Base-by-base conservation (phyloP, 2,113 vertebrate genomes). In the Lophius piscatorius region DNA sequence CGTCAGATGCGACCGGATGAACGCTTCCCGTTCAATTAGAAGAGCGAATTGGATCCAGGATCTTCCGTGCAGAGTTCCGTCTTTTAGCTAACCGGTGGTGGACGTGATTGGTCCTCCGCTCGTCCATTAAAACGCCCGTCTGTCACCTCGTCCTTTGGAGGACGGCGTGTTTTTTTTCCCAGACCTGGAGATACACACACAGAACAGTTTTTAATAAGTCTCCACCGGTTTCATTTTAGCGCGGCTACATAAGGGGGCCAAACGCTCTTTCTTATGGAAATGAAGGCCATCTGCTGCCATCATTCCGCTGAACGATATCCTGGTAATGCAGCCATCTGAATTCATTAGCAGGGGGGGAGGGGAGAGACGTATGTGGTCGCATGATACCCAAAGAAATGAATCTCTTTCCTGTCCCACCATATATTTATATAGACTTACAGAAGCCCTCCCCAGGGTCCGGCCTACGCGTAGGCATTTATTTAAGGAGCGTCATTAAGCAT, bases 211-310 rank as follows among this genome's bases (percentile, higher is more conserved):
- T 86, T 86, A 86, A 89, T 84, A 86, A 89, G 78, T 77, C 81
- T 84, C 83, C 78, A 83, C 85, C 84, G 84, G 79, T 88, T 88
- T 84, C 83, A 85, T 84, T 87, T 87, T 81, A 71, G 73, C 74
- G 78, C 61, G 67, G 67, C 72, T 85, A 82, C 73, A 80, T 85
- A 87, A 84, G 83, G 84, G 81, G 83, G 76, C 81, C 81, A 81
- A 83, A 79, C 84, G 79, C 84, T 88, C 86, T 87, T 88, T 88
- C 88, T 88, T 87, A 89, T 86, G 88, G 86, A 89, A 86, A 88
- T 87, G 83, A 88, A 88, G 84, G 79, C 82, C 86, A 87, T 87
- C 87, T 89, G 87, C 87, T 63, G 71, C 84, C 78, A 86, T 84
- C 86, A 75, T 83, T 89, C 86, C 83, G 83, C 83, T 73, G 61